phyloP scores from a whole-genome alignment of 2,113 vertebrate species.

The Arizona elegans region DNA sequence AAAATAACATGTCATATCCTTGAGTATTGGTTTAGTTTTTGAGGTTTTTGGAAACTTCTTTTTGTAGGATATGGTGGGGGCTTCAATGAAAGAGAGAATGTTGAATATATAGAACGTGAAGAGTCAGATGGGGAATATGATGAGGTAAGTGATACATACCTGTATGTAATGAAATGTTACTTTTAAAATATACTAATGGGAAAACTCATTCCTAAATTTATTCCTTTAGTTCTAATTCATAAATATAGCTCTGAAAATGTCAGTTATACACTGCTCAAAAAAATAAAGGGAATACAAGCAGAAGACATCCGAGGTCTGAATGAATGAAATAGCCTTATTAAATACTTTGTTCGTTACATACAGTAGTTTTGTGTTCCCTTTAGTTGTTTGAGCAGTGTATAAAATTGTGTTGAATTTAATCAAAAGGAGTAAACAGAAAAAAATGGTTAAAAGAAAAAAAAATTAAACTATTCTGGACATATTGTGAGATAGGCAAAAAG shows the following conservation, averaged over 20 bases:
- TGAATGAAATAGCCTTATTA: too few species aligned
- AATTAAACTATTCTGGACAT: not conserved
- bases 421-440: not conserved
- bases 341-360: too few species aligned
- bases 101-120: slow-evolving; percentile 96
- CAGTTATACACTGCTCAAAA: not conserved
- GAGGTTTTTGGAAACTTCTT: not conserved
- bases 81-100: slow-evolving; percentile 97
- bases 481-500: not conserved
- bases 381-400: too few species aligned
- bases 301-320: too few species aligned
- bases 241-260: not conserved
- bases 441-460: not conserved
- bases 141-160: slow-evolving; percentile 73
- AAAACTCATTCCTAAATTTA: not conserved
- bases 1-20: not conserved
- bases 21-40: not conserved
- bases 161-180: fast-evolving
- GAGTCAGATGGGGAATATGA: slow-evolving; percentile 99
- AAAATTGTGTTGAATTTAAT: not conserved
- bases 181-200: too few species aligned
- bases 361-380: too few species aligned
- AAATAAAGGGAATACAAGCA: too few species aligned
- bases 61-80: slow-evolving; percentile 92
- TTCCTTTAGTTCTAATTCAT: not conserved